These are phyloP conservation scores for Lordiphosa stackelbergi DNA, from an alignment of 1,140 invertebrate species.

Conservation along the genomic window DNA sequence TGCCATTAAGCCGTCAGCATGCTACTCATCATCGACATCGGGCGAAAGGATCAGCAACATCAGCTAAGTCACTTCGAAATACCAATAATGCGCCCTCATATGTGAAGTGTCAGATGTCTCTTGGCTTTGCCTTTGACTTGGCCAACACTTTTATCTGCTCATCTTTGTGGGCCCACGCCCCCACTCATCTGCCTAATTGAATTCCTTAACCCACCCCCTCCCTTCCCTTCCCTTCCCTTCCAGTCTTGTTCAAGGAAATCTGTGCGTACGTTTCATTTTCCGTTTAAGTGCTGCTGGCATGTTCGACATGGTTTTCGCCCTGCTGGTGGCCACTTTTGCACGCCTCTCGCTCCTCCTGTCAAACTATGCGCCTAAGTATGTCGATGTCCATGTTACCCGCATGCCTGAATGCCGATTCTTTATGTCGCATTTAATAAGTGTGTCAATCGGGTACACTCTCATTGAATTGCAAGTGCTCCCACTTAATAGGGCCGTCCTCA, in stretches of 20 bases:
- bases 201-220: conserved; percentile 53
- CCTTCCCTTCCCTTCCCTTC: background rate
- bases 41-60: conserved; percentile 55
- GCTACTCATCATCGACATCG: conserved; percentile 33
- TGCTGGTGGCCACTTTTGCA: conserved; percentile 52
- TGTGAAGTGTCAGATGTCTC: conserved; percentile 70
- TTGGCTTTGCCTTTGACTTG: conserved; percentile 53
- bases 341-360: conserved; percentile 35
- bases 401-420: conserved; percentile 55
- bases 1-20: conserved; percentile 44
- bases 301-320: conserved; percentile 47
- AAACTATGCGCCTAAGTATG: conserved; percentile 64
- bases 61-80: conserved; percentile 54
- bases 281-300: conserved; percentile 55
- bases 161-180: conserved; percentile 21
- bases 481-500: no score
- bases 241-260: conserved; percentile 56
- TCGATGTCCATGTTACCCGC: conserved; percentile 57
- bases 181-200: conserved; percentile 73
- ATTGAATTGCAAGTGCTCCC: conserved; percentile 4
- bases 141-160: conserved; percentile 66
- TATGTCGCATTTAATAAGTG: conserved; percentile 67
- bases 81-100: conserved; percentile 47
- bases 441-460: conserved; percentile 39
- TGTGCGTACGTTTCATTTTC: conserved; percentile 65